Evolutionary conservation across 2,888 invertebrate genomes (phyloP).

Genomic region (Apoderus coryli): DNA sequence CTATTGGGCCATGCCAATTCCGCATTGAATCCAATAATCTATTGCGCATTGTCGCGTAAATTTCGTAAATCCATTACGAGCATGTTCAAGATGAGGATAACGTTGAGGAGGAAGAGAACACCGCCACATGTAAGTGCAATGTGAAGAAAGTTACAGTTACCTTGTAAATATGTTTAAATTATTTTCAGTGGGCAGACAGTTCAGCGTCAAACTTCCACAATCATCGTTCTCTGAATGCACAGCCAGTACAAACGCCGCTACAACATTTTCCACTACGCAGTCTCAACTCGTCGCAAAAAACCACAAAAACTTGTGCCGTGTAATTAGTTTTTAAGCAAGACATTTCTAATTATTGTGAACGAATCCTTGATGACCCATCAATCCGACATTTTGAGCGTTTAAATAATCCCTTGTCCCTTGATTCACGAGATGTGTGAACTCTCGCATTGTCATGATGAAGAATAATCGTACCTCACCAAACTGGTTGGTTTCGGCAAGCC

Average conservation of each 20-base stretch:
- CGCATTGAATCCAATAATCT: slow-evolving; percentile 62
- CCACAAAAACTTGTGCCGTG: slow-evolving; percentile 29
- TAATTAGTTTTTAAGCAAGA: too few relatives aligned
- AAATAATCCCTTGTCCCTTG: too few relatives aligned
- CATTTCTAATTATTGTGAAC: too few relatives aligned
- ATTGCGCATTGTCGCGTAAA: slow-evolving; percentile 59
- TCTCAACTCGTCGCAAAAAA: slow-evolving; percentile 28
- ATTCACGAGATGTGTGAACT: too few relatives aligned
- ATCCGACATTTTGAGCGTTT: too few relatives aligned
- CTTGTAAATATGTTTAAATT: too few relatives aligned
- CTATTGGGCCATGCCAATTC: slow-evolving; percentile 63
- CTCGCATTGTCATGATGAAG: too few relatives aligned
- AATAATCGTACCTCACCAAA: too few relatives aligned
- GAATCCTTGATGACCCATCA: too few relatives aligned
- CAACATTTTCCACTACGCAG: slow-evolving; percentile 22
- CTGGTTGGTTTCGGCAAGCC: too few relatives aligned
- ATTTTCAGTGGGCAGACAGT: slow-evolving; percentile 24
- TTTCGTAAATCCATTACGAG: slow-evolving; percentile 52
- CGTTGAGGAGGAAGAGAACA: slow-evolving; percentile 22
- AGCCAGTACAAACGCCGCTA: slow-evolving; percentile 21
- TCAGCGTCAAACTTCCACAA: slow-evolving; percentile 27
- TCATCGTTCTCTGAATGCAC: slow-evolving; percentile 24
- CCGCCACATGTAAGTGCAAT: slow-evolving; percentile 14
- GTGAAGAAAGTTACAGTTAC: too few relatives aligned
- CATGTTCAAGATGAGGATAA: slow-evolving; percentile 30